A percentile compares a stretch with the other conserved stretches of the same genome.
Evolutionary conservation across 2,113 vertebrate species (phyloP).

Genomic region (Trematomus loennbergii): DNA sequence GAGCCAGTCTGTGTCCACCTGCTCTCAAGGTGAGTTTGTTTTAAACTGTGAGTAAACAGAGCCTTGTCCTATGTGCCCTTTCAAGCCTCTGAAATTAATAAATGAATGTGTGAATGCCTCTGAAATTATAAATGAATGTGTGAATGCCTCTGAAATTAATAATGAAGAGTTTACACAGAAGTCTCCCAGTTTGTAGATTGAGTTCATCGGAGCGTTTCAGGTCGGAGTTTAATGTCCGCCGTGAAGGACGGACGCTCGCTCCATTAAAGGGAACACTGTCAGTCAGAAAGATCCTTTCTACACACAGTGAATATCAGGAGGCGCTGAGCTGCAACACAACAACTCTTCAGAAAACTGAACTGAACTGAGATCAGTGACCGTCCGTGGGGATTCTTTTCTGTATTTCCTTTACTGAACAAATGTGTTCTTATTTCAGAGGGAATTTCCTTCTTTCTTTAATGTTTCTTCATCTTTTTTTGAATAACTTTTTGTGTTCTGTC

Average conservation of each 20-base stretch:
- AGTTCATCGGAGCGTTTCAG: slow-evolving; percentile 26
- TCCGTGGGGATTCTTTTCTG: too few species aligned
- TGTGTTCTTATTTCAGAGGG: too few species aligned
- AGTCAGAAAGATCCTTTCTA: neutral
- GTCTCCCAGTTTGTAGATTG: slow-evolving; percentile 29
- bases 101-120: slow-evolving; percentile 29
- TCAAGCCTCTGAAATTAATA: slow-evolving; percentile 30
- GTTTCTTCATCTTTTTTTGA: too few species aligned
- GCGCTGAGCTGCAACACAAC: neutral
- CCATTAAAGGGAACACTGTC: slow-evolving; percentile 28
- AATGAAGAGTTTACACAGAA: slow-evolving; percentile 22
- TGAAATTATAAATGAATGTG: slow-evolving; percentile 31
- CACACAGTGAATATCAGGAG: neutral
- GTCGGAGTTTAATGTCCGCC: neutral
- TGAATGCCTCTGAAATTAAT: slow-evolving; percentile 32
- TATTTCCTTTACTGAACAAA: too few species aligned
- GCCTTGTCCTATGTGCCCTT: neutral
- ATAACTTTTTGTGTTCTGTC: too few species aligned
- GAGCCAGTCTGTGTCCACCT: too few species aligned
- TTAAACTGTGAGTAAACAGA: too few species aligned
- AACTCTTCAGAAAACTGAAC: too few species aligned
- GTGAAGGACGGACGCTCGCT: slow-evolving; percentile 31
- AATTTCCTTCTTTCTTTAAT: too few species aligned
- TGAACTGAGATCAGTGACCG: too few species aligned
- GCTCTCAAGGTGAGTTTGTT: too few species aligned